These are phyloP conservation scores for Steatornis caripensis DNA, from an alignment of 2,113 vertebrate genomes.

Conservation along the genomic window DNA sequence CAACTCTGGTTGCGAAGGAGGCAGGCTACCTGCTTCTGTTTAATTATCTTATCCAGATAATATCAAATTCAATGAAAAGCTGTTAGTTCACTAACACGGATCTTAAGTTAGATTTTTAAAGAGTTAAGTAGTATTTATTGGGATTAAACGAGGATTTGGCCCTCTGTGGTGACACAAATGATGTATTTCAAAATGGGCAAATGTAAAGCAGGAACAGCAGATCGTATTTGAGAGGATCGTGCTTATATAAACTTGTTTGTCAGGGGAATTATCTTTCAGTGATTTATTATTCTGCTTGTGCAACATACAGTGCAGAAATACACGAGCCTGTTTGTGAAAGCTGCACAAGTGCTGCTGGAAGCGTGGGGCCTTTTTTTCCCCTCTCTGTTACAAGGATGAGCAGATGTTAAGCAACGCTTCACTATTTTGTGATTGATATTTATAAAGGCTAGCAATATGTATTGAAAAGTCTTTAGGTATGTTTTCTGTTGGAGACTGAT, in stretches of 20 bases:
- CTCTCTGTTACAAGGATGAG: background rate
- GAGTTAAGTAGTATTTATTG: background rate
- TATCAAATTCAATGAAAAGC: background rate
- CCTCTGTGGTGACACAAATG: background rate
- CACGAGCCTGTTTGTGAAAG: background rate
- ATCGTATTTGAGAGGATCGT: background rate
- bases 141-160: background rate
- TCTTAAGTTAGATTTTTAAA: background rate
- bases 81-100: background rate
- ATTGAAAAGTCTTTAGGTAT: background rate
- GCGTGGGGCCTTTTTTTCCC: background rate
- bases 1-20: background rate
- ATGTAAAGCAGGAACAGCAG: background rate
- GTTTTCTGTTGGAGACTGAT: slow-evolving; percentile 24
- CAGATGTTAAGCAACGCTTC: slow-evolving; percentile 1
- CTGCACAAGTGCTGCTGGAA: background rate
- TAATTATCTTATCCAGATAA: background rate
- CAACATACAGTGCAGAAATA: background rate
- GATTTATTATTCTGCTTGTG: slow-evolving; percentile 10
- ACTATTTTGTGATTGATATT: background rate
- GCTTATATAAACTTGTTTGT: background rate
- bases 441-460: background rate
- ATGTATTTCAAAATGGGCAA: background rate
- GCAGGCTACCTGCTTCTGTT: background rate
- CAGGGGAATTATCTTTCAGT: background rate